These are phyloP conservation scores for Drosophila buzzatii DNA, from an alignment of 2,888 invertebrate genomes.

Conservation along the genomic window DNA sequence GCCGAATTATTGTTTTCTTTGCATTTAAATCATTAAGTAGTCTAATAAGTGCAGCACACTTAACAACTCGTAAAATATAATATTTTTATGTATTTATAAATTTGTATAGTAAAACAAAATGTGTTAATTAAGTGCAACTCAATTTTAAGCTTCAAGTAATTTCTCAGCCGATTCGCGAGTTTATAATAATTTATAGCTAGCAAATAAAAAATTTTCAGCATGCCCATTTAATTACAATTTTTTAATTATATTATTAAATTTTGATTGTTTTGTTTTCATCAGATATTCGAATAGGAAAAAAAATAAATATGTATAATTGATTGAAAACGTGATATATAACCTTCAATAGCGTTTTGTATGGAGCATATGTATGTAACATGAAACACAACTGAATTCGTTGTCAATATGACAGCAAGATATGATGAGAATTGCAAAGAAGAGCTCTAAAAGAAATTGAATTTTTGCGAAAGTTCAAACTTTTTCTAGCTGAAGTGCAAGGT, in stretches of 20 bases:
- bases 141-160: background rate
- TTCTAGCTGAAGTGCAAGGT: no score
- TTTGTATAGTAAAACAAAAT: no score
- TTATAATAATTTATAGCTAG: conserved; percentile 7
- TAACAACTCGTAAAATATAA: no score
- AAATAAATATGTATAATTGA: background rate
- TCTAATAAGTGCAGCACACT: background rate
- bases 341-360: no score
- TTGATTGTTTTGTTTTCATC: background rate
- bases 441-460: no score
- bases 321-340: background rate
- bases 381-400: no score
- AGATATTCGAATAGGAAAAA: background rate
- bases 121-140: background rate
- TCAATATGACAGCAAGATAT: no score
- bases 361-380: no score
- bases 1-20: conserved; percentile 23
- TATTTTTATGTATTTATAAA: no score
- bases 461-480: no score
- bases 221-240: conserved; percentile 8
- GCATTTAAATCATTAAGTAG: conserved; percentile 43
- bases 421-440: no score
- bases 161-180: background rate
- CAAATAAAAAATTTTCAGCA: background rate
- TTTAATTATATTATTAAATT: conserved; percentile 6